Percentiles rank a stretch among this genome's conserved stretches.
Evolutionary conservation across 2,888 invertebrate genomes (phyloP).

Genomic region (Magallana nippona): DNA sequence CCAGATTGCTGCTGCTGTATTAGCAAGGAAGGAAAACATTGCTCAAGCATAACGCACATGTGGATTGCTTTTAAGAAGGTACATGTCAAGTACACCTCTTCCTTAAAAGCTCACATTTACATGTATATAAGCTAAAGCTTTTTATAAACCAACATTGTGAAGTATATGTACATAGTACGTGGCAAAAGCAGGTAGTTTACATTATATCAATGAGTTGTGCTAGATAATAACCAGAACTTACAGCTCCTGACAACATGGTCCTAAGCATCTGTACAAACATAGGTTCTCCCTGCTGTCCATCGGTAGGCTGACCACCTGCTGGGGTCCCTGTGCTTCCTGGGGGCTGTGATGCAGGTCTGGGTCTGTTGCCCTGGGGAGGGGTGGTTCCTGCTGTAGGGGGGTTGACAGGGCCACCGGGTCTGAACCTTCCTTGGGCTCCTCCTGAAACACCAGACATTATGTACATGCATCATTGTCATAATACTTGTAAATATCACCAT

Average conservation of each 20-base stretch:
- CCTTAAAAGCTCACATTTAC: too few relatives aligned
- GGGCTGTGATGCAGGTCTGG: constrained; percentile 16
- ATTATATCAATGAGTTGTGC: neutral
- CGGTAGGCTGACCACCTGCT: neutral
- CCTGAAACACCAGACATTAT: neutral
- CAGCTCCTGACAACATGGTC: constrained; percentile 53
- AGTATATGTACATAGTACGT: too few relatives aligned
- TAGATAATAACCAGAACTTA: constrained; percentile 34
- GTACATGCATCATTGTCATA: too few relatives aligned
- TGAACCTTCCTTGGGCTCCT: neutral
- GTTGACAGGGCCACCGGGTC: neutral
- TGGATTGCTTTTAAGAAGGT: neutral
- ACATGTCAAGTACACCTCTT: too few relatives aligned
- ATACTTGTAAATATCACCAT: too few relatives aligned
- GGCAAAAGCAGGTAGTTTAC: too few relatives aligned
- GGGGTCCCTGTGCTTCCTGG: neutral
- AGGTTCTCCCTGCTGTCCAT: constrained; percentile 47
- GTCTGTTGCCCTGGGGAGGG: neutral
- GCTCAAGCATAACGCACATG: neutral
- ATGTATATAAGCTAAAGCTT: too few relatives aligned
- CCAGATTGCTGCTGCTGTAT: constrained; percentile 24
- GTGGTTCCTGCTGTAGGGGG: constrained; percentile 23
- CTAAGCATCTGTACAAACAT: constrained; percentile 61
- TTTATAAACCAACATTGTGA: too few relatives aligned
- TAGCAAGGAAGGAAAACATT: neutral